Conservation (phyloP, 2,888 invertebrate genomes). For the Drosophila mulleri region DNA sequence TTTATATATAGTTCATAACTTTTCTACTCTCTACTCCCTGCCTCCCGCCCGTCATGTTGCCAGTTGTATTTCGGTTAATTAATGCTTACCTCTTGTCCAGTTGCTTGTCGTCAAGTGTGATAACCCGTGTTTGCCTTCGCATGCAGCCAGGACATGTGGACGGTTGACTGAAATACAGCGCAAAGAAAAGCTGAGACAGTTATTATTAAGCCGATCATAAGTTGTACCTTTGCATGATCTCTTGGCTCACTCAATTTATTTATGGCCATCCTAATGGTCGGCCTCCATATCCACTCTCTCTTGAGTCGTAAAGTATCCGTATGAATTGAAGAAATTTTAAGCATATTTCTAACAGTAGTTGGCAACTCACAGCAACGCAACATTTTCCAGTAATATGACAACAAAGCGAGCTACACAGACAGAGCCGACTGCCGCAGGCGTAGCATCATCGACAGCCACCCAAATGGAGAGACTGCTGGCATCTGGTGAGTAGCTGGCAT, state of each 20-base stretch:
- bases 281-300: neutral
- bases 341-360: constrained; percentile 49
- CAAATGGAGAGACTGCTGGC: constrained; percentile 33
- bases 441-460: constrained; percentile 30
- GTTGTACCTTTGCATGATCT: neutral
- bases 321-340: constrained; percentile 10
- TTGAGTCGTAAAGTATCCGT: neutral
- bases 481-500: constrained; percentile 8
- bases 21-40: constrained; percentile 10
- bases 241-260: neutral
- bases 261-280: neutral
- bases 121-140: constrained; percentile 41
- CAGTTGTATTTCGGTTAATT: constrained; percentile 58
- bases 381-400: constrained; percentile 61
- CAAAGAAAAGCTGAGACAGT: neutral
- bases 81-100: constrained; percentile 35
- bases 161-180: neutral
- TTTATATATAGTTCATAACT: constrained; percentile 71
- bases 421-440: constrained; percentile 32
- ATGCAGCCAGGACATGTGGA: constrained; percentile 16
- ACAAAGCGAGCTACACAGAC: constrained; percentile 56
- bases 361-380: constrained; percentile 34
- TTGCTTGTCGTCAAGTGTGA: constrained; percentile 46
- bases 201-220: neutral
- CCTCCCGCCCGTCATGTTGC: constrained; percentile 42